Evolutionary conservation across 2,888 invertebrate genomes (phyloP), one percentile per base, ranked within the genome.

Genomic region (Campopleginae sp.): DNA sequence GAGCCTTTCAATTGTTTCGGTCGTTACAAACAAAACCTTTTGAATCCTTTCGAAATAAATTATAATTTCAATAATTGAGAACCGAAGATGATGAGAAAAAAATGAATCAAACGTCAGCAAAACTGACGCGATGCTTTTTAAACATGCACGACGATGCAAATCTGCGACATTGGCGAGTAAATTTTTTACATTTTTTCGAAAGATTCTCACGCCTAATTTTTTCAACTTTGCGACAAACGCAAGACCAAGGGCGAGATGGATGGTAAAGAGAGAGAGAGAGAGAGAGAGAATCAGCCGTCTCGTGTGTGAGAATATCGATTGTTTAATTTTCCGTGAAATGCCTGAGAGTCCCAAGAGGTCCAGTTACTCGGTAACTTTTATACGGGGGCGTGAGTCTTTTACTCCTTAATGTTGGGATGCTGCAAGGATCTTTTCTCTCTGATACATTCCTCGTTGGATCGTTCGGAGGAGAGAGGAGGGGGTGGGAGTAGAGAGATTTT

Each of bases 271-370:
- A 33, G 27, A 23, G 33, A 76, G 51, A 27, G 33, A 51, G 27
- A 46, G 44, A 33, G n/a, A n/a, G n/a, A 63, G 65, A 81, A 66
- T 84, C 44, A 61, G 33, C 63, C 61, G 8, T 80, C 76, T 80
- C 66, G 65, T 72, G 85, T 80, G 85, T 82, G 85, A 61, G 80
- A 86, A 85, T 85, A 82, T 85, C 70, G 85, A 85, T 76, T 80
- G 83, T 86, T 84, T 87, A 87, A 87, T 87, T 86, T 87, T 84
- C 84, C 84, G 87, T 87, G 81, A 87, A 87, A 87, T 86, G 74
- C 79, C 70, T 80, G 74, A 81, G 79, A 80, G 78, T 80, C 85
- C 48, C 63, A 78, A 82, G 66, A 86, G 85, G 83, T 87, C 84
- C 86, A 84, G 86, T 87, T 87, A 87, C 86, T 82, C 83, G 85